Evolutionary conservation across 2,113 vertebrate genomes (phyloP).

Genomic region (Tenebrosternarchus preto): DNA sequence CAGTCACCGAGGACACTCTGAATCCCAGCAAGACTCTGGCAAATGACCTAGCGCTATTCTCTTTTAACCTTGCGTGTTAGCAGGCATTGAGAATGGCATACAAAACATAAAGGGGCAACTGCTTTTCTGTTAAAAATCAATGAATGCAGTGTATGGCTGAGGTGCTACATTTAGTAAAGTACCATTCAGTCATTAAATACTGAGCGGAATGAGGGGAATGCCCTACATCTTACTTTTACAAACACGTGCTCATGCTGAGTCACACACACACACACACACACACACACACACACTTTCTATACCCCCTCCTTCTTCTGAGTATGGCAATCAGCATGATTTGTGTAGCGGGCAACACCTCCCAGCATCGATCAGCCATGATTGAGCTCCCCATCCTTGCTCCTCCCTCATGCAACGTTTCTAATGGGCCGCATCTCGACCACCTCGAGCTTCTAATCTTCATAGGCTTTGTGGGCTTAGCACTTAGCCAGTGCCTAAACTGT

Average conservation of each 20-base stretch:
- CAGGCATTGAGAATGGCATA: not conserved
- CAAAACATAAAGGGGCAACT: not conserved
- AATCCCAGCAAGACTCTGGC: not conserved
- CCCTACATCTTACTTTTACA: not conserved
- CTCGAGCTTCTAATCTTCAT: constrained; percentile 31
- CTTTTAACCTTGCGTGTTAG: not conserved
- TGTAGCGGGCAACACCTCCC: constrained; percentile 36
- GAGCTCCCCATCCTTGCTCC: constrained; percentile 26
- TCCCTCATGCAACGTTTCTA: constrained; percentile 35
- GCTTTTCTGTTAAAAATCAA: not conserved
- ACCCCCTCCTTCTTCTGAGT: constrained; percentile 8
- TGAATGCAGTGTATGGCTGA: not conserved
- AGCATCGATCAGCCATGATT: constrained; percentile 35
- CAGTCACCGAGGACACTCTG: not conserved
- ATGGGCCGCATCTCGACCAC: constrained; percentile 9
- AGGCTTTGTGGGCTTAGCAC: constrained; percentile 33
- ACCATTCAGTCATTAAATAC: not conserved
- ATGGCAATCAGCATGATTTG: constrained; percentile 42
- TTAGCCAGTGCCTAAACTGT: constrained; percentile 36
- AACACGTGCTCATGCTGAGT: not conserved
- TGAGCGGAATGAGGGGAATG: not conserved
- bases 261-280: not conserved
- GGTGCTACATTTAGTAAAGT: not conserved
- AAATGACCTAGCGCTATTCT: not conserved
- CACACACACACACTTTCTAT: constrained; percentile 13